Evolutionary conservation across 2,797 vertebrate species (phyloP).

Genomic region (Neostethus bicornis): DNA sequence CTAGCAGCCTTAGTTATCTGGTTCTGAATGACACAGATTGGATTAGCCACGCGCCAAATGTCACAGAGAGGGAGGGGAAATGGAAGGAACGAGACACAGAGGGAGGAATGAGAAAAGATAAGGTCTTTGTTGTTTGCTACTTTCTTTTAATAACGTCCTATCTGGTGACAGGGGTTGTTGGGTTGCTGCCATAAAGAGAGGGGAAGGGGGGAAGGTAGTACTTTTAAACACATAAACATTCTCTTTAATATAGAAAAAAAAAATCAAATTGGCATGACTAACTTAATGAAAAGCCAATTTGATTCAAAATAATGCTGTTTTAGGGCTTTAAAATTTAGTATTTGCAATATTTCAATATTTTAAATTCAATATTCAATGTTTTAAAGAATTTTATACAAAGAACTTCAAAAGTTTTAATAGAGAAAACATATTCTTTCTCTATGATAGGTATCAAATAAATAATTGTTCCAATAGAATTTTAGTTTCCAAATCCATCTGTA

Average conservation of each 20-base stretch:
- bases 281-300: background rate
- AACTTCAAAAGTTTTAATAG: no score
- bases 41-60: conserved; percentile 72
- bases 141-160: conserved; percentile 43
- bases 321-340: no score
- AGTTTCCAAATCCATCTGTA: background rate
- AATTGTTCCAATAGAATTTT: no score
- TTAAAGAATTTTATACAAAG: no score
- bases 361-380: no score
- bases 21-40: conserved; percentile 72
- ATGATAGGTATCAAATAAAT: no score
- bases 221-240: background rate
- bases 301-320: no score
- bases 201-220: background rate
- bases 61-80: conserved; percentile 53
- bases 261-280: background rate
- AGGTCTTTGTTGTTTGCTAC: conserved; percentile 59
- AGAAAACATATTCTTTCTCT: no score
- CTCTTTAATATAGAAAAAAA: background rate
- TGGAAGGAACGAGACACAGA: conserved; percentile 25
- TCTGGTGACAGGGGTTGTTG: conserved; percentile 18
- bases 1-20: conserved; percentile 52
- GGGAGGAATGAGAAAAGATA: conserved; percentile 64
- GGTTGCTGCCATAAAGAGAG: background rate
- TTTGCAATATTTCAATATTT: no score